These are phyloP conservation scores for Pithys albifrons DNA, from an alignment of 2,113 vertebrate species.

Conservation along the genomic window DNA sequence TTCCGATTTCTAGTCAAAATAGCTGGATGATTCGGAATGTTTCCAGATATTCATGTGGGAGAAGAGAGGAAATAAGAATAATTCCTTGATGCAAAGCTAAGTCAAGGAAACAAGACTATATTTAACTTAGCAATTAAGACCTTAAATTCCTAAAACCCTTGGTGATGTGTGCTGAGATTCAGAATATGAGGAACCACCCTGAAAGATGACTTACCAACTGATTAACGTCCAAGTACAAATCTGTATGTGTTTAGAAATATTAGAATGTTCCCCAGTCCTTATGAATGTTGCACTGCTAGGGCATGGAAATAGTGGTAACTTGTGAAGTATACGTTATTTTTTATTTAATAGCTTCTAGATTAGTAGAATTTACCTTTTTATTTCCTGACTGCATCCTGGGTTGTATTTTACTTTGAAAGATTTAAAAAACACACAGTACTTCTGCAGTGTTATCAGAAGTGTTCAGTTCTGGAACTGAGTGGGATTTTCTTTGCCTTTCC, in stretches of 20 bases:
- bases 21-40: not conserved
- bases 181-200: not conserved
- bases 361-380: not conserved
- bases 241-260: not conserved
- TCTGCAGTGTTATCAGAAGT: not conserved
- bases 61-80: not conserved
- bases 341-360: not conserved
- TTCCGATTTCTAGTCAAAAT: not conserved
- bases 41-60: not conserved
- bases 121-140: not conserved
- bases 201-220: not conserved
- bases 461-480: not conserved
- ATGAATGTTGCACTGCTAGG: not conserved
- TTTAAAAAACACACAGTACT: not conserved
- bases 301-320: not conserved
- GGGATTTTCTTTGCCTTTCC: slow-evolving; percentile 22
- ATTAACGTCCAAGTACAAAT: not conserved
- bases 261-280: not conserved
- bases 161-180: not conserved
- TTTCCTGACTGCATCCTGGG: not conserved
- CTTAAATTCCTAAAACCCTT: not conserved
- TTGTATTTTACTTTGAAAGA: not conserved
- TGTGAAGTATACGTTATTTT: not conserved
- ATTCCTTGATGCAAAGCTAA: not conserved
- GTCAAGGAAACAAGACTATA: not conserved